Conservation (phyloP, 1,140 invertebrate genomes). For the Hycleus phaleratus region DNA sequence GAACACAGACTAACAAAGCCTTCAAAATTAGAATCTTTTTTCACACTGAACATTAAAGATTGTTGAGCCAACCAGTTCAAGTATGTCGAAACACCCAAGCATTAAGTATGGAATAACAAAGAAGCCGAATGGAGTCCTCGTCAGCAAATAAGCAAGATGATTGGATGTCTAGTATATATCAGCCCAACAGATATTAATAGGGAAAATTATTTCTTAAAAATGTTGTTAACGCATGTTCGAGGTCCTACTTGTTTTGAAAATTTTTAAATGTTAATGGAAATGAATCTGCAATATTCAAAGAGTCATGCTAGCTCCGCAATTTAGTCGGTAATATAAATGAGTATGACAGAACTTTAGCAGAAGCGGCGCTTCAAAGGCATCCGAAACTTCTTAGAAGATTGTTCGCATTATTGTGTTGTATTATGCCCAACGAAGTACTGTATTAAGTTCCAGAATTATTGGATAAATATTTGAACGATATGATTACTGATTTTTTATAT, state of each 20-base stretch:
- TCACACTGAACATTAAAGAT: neutral
- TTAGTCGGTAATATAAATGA: neutral
- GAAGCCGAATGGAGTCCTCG: no score
- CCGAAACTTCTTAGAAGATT: neutral
- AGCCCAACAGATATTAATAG: neutral
- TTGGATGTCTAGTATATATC: neutral
- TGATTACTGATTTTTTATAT: neutral
- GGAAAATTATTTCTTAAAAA: conserved; percentile 3
- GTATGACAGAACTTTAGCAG: neutral
- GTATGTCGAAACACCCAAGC: conserved; percentile 1
- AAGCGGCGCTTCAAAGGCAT: neutral
- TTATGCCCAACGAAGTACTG: neutral
- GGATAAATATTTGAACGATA: neutral
- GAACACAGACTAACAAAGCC: neutral
- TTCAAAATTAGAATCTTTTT: neutral
- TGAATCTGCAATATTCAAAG: neutral
- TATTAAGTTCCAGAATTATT: neutral
- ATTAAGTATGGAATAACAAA: neutral
- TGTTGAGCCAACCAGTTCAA: neutral
- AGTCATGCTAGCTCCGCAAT: neutral
- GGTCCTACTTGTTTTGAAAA: conserved; percentile 5
- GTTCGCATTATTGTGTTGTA: neutral
- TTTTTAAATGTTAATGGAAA: neutral
- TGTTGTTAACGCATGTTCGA: neutral
- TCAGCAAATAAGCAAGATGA: neutral